phyloP scores from a whole-genome alignment of 2,797 vertebrate species.

The Xiphorhynchus erythropygius region DNA sequence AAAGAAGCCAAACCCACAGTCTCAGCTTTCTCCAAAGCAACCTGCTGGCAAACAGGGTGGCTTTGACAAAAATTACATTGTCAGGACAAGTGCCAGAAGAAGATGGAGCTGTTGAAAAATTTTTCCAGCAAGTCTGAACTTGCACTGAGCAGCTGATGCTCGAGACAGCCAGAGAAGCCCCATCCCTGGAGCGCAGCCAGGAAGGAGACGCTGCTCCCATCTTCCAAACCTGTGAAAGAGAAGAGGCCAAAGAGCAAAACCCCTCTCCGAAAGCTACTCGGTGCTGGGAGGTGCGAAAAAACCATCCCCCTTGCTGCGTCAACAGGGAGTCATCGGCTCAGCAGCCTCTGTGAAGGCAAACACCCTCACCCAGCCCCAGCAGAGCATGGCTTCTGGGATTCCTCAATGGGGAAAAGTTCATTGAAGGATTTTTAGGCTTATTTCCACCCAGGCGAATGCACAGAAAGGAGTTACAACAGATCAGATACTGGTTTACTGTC shows the following conservation, averaged over 20 bases:
- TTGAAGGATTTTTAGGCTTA: not conserved
- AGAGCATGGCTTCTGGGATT: rapidly evolving
- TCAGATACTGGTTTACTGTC: not conserved
- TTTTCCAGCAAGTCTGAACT: not conserved
- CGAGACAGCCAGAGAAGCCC: not conserved
- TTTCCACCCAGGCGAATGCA: rapidly evolving
- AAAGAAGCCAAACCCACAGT: not conserved
- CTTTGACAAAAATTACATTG: not conserved
- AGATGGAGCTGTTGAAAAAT: not conserved
- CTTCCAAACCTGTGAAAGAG: slow-evolving; percentile 35
- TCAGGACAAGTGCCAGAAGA: slow-evolving; percentile 5
- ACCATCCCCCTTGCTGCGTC: rapidly evolving
- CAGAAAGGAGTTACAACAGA: rapidly evolving
- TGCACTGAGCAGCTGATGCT: slow-evolving; percentile 32
- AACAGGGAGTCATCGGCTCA: not conserved
- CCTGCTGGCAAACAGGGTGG: not conserved
- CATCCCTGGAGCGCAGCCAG: not conserved
- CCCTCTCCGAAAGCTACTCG: not conserved
- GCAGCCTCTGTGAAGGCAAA: not conserved
- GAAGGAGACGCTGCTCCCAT: not conserved
- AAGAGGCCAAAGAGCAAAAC: slow-evolving; percentile 31
- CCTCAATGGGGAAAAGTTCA: not conserved
- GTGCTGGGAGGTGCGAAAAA: slow-evolving; percentile 20
- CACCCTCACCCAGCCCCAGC: not conserved
- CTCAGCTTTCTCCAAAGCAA: not conserved